Evolutionary conservation across 2,113 vertebrate species (phyloP).

Genomic region (Protomyctophum bolini): DNA sequence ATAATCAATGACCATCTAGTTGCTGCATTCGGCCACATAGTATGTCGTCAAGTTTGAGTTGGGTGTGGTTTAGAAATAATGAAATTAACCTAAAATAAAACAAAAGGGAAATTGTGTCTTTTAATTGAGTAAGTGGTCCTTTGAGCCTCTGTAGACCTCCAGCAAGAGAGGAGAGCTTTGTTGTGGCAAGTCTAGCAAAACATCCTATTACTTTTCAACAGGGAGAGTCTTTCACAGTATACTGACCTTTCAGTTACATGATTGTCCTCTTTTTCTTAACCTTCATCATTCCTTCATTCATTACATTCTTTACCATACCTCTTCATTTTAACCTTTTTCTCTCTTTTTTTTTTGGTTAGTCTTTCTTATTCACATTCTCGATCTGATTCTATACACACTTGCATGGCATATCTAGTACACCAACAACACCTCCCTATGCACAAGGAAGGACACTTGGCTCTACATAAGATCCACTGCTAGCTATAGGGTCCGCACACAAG

Average conservation of each 20-base stretch:
- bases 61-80: slow-evolving; percentile 48
- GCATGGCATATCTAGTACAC: slow-evolving; percentile 4
- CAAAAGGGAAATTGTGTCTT: slow-evolving; percentile 22
- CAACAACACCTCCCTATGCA: slow-evolving; percentile 8
- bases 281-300: not conserved
- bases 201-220: not conserved
- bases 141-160: slow-evolving; percentile 1
- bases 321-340: not conserved
- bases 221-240: not conserved
- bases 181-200: not conserved
- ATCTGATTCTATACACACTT: slow-evolving; percentile 29
- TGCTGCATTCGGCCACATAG: not conserved
- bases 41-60: slow-evolving; percentile 55
- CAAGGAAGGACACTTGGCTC: slow-evolving; percentile 17
- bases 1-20: too few species aligned
- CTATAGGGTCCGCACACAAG: slow-evolving; percentile 1
- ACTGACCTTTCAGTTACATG: slow-evolving; percentile 34
- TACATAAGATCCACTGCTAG: not conserved
- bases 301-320: not conserved
- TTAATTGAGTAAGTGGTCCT: slow-evolving; percentile 20
- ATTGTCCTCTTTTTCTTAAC: slow-evolving; percentile 19
- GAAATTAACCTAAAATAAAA: not conserved
- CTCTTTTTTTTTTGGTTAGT: slow-evolving; percentile 8
- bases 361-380: slow-evolving; percentile 58
- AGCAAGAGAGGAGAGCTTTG: slow-evolving; percentile 3